Evolutionary conservation across 2,797 vertebrate genomes (phyloP), one percentile per base, ranked within the genome.

Genomic region (Onychomys leucogaster): DNA sequence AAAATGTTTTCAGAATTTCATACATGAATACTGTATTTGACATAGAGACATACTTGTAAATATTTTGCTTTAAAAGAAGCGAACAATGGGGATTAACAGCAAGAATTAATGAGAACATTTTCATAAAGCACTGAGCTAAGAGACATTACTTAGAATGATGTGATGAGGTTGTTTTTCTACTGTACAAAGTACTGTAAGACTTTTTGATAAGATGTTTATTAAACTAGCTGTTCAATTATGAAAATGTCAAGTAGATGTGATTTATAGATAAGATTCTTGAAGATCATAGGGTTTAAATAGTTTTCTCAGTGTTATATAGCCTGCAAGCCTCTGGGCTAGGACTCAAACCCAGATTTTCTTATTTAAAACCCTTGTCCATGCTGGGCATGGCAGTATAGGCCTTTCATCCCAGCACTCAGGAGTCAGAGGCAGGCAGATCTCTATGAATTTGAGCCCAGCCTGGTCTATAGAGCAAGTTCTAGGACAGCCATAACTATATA

Each of bases 101-200:
- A 85, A 91, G 7, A 13, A 75, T 61, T 69, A 84, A 69, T 84
- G 32, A 92, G 29, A 86, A 96, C 13, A 94, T 95, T 88, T 27
- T 57, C 16, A 71, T 41, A 63, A 96, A 89, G 69, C 6, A 88
- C 90, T 83, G 17, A 88, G 7, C 11, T 92, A 46, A 80, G 63
- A 88, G 92, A 61, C 75, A 94, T 88, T 94, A 95, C 12, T 89
- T 57, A 87, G 43, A 16, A 37, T 84, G 16, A 90, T 89, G 52
- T 93, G 71, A 49, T n/a, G 73, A 49, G 13, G 27, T 82, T 90
- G 23, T 89, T 94, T 63, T 87, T 71, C 34, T 90, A 69, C 2
- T 85, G 2, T 77, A 82, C n/a, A 52, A 91, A 95, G 55, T 5
- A n/a, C 1, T 83, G 12, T 41, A 87, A 67, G 86, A 90, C 25